phyloP scores from a whole-genome alignment of 2,888 invertebrate species.

The Spilosoma lubricipeda region DNA sequence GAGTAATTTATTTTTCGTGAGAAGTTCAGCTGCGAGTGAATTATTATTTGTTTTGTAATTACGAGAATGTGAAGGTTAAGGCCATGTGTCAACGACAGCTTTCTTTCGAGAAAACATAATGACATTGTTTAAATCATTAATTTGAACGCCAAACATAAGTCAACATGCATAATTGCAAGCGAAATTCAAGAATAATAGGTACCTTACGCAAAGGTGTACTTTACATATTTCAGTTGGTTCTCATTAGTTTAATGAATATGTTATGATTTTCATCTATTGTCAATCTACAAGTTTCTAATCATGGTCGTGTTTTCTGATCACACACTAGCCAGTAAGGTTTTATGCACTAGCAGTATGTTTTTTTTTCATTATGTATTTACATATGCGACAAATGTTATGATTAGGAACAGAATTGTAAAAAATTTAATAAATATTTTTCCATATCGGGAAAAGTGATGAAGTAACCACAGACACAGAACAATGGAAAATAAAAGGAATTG shows the following conservation, averaged over 20 bases:
- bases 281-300: no score
- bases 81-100: constrained; percentile 1
- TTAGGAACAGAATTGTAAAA: no score
- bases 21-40: constrained; percentile 32
- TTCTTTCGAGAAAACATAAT: neutral
- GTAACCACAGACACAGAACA: neutral
- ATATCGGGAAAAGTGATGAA: no score
- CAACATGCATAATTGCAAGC: neutral
- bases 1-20: constrained; percentile 45
- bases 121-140: neutral
- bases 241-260: neutral
- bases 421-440: no score
- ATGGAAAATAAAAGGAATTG: neutral
- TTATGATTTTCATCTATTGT: neutral
- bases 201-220: neutral
- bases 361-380: no score
- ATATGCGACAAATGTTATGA: no score
- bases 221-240: neutral
- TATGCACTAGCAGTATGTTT: no score
- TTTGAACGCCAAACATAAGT: neutral
- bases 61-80: constrained; percentile 18
- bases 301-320: no score
- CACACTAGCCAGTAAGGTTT: no score
- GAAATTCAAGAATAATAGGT: neutral
- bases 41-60: constrained; percentile 44